Percentiles rank a stretch among this genome's conserved stretches.
Conservation (phyloP, 2,888 invertebrate species). For the Drosophila tripunctata region DNA sequence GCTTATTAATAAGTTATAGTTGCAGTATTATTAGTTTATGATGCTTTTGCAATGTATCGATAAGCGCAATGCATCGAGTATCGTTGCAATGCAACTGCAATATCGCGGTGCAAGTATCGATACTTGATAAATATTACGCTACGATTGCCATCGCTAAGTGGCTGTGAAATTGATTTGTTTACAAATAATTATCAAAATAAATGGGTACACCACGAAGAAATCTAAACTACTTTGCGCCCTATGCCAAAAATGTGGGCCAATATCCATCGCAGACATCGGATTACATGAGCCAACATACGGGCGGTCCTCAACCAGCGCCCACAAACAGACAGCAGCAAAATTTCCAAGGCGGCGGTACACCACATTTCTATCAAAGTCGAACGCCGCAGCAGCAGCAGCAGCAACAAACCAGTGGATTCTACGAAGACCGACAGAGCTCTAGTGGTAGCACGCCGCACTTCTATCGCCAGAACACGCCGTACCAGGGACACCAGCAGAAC, state of each 20-base stretch:
- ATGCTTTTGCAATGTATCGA: too few relatives aligned
- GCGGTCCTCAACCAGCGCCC: constrained; percentile 48
- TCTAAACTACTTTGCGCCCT: constrained; percentile 67
- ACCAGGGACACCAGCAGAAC: constrained; percentile 29
- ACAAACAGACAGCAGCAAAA: not conserved
- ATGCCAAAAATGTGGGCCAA: constrained; percentile 56
- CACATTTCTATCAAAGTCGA: constrained; percentile 58
- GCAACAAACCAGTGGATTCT: constrained; percentile 21
- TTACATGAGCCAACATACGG: constrained; percentile 76
- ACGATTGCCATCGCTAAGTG: too few relatives aligned
- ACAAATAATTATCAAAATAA: constrained; percentile 15
- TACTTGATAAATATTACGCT: too few relatives aligned
- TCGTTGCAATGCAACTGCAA: too few relatives aligned
- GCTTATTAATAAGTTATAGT: too few relatives aligned
- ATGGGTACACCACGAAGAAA: constrained; percentile 73
- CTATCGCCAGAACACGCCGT: constrained; percentile 36
- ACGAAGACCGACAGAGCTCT: constrained; percentile 42
- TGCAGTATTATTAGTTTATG: too few relatives aligned
- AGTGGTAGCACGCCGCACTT: constrained; percentile 18
- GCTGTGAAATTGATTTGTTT: constrained; percentile 29
- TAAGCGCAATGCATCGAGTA: too few relatives aligned
- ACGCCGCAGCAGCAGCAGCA: constrained; percentile 40
- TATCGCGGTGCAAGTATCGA: too few relatives aligned
- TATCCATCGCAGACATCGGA: constrained; percentile 82
- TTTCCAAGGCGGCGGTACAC: constrained; percentile 3